Evolutionary conservation across 1,140 invertebrate species (phyloP).

Genomic region (Drosophila seguyi): DNA sequence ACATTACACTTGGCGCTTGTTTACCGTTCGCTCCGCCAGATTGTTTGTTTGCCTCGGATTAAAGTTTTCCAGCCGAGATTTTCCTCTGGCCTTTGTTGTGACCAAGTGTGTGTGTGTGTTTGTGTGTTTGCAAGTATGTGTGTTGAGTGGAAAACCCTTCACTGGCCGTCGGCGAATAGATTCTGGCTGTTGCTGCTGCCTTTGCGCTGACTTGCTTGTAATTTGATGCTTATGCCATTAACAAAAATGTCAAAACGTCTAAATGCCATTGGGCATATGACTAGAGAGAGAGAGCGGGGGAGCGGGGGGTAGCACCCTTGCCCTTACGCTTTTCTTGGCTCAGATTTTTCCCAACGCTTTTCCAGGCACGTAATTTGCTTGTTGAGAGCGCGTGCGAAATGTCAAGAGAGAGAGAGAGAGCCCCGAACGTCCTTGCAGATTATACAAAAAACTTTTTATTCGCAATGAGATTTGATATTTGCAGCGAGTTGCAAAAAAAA

Average conservation of each 20-base stretch:
- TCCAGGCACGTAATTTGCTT: slow-evolving; percentile 78
- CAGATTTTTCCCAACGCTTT: slow-evolving; percentile 20
- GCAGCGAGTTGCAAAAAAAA: neutral
- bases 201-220: slow-evolving; percentile 52
- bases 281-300: neutral
- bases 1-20: slow-evolving; percentile 54
- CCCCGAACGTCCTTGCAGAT: slow-evolving; percentile 32
- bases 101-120: slow-evolving; percentile 8
- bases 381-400: slow-evolving; percentile 69
- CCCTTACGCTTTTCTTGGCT: neutral
- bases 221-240: slow-evolving; percentile 83
- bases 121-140: neutral
- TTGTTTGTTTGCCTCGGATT: slow-evolving; percentile 47
- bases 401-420: slow-evolving; percentile 35
- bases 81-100: slow-evolving; percentile 25
- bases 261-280: slow-evolving; percentile 74
- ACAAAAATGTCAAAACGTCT: slow-evolving; percentile 82
- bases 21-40: slow-evolving; percentile 50
- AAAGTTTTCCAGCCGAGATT: slow-evolving; percentile 46
- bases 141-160: slow-evolving; percentile 48
- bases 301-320: neutral
- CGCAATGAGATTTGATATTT: slow-evolving; percentile 76
- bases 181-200: slow-evolving; percentile 40
- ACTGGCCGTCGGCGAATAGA: slow-evolving; percentile 47
- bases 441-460: slow-evolving; percentile 50